A percentile compares a stretch with the other conserved stretches of the same genome.
Evolutionary conservation across 2,888 invertebrate species (phyloP).

Genomic region (Cerceris ruficornis): DNA sequence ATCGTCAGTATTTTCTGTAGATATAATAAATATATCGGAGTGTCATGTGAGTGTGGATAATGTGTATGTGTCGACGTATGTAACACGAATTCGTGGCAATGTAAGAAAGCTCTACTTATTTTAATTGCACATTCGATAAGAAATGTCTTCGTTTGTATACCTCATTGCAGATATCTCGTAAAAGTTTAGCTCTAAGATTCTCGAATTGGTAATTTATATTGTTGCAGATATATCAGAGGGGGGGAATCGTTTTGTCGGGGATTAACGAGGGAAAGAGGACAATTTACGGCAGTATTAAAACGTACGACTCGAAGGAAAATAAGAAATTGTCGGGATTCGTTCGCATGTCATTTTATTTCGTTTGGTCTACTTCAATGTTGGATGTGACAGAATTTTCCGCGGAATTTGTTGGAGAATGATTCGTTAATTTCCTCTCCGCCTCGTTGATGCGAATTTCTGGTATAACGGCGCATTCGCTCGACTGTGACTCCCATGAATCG

Average conservation of each 20-base stretch:
- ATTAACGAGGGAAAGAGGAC: constrained; percentile 15
- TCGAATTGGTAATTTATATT: constrained; percentile 19
- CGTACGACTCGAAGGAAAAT: background rate
- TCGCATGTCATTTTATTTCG: constrained; percentile 10
- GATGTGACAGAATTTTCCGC: constrained; percentile 1
- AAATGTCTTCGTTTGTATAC: constrained; percentile 46
- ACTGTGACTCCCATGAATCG: constrained; percentile 62
- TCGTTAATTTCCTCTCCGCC: constrained; percentile 26
- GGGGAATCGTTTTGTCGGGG: constrained; percentile 2
- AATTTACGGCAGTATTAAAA: constrained; percentile 47
- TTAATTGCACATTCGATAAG: background rate
- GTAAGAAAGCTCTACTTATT: constrained; percentile 6
- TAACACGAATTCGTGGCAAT: background rate
- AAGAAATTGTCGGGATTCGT: background rate
- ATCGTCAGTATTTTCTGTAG: constrained; percentile 48
- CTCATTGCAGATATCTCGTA: constrained; percentile 27
- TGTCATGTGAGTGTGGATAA: constrained; percentile 11
- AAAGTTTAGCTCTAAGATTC: constrained; percentile 19
- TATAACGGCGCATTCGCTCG: constrained; percentile 52
- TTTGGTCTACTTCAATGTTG: background rate
- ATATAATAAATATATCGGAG: background rate
- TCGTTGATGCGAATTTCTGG: constrained; percentile 68
- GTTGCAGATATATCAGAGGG: background rate
- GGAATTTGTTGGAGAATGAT: background rate
- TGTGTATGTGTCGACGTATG: background rate